Evolutionary conservation across 2,888 invertebrate genomes (phyloP).

Genomic region (Cephonodes hylas): DNA sequence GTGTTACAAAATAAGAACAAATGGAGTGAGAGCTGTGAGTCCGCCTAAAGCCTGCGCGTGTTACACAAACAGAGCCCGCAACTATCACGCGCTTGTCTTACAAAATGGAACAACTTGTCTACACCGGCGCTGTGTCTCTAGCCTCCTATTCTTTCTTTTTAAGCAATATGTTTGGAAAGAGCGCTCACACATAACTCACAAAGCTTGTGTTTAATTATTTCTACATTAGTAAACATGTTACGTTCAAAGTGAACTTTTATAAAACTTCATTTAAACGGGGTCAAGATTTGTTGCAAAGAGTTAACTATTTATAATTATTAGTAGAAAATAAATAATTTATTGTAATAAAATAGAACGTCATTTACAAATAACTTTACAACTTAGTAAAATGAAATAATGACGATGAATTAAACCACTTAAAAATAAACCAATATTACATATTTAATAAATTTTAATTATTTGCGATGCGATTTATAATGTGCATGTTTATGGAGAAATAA

Average conservation of each 20-base stretch:
- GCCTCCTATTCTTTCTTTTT: neutral
- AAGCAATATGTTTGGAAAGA: neutral
- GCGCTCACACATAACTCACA: neutral
- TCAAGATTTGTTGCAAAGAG: no score
- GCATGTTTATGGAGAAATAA: no score
- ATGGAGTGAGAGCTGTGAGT: neutral
- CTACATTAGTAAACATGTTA: neutral
- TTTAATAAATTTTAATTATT: no score
- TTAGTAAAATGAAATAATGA: neutral
- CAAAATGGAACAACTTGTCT: conserved; percentile 8
- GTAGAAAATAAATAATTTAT: neutral
- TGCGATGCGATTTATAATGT: no score
- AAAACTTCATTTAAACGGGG: neutral
- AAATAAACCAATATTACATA: no score
- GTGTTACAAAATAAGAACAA: conserved; percentile 1
- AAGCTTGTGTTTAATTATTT: neutral
- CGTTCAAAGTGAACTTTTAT: neutral
- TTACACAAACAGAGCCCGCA: conserved; percentile 3
- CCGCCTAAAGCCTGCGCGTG: conserved; percentile 3
- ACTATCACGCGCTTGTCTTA: conserved; percentile 5
- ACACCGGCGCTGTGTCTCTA: neutral
- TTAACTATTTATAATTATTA: neutral
- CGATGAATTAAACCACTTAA: neutral
- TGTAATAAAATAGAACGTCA: neutral
- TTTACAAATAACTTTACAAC: neutral